Evolutionary conservation across 1,140 invertebrate species (phyloP).

Genomic region (Hyphantria cunea): DNA sequence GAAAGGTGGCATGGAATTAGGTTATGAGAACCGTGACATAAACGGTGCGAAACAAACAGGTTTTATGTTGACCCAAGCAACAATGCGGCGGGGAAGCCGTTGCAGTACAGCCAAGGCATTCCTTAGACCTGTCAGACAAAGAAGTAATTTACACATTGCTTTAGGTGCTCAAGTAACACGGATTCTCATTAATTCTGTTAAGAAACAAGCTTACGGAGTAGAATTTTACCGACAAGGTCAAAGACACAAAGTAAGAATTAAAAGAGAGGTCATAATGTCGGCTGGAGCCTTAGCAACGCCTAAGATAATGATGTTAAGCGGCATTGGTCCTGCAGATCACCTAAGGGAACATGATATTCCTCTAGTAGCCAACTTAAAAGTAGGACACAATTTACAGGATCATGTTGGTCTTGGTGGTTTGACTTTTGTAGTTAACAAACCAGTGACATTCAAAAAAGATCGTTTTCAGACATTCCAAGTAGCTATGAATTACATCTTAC

Average conservation of each 20-base stretch:
- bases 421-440: conserved; percentile 91
- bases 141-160: conserved; percentile 91
- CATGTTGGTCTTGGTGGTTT: conserved; percentile 92
- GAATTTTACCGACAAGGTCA: conserved; percentile 87
- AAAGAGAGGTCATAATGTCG: conserved; percentile 90
- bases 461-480: conserved; percentile 90
- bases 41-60: conserved; percentile 92
- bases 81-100: conserved; percentile 91
- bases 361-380: conserved; percentile 87
- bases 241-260: conserved; percentile 85
- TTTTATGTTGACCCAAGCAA: conserved; percentile 93
- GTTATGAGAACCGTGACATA: conserved; percentile 90
- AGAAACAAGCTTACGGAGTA: conserved; percentile 88
- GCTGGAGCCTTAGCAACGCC: conserved; percentile 92
- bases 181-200: conserved; percentile 86
- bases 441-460: conserved; percentile 89
- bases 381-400: conserved; percentile 93
- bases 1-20: conserved; percentile 90
- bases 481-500: conserved; percentile 90
- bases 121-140: conserved; percentile 88
- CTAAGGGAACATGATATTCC: conserved; percentile 89
- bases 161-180: conserved; percentile 89
- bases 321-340: conserved; percentile 91
- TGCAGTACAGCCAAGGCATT: conserved; percentile 96
- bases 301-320: conserved; percentile 94